Conservation (phyloP, 2,797 vertebrate species). For the Anniella stebbinsi region DNA sequence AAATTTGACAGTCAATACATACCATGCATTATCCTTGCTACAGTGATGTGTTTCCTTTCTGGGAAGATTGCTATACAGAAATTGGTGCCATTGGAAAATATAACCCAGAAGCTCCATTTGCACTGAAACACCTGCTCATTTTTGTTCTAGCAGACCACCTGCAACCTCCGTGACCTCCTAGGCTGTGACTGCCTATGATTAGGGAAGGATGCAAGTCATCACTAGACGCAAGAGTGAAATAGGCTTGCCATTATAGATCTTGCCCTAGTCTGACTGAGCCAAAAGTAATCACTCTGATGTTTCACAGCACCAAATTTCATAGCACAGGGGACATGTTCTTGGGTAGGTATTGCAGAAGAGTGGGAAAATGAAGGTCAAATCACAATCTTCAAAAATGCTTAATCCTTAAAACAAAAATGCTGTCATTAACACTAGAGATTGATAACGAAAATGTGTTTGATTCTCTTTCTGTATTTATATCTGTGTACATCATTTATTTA, state of each 20-base stretch:
- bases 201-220: not conserved
- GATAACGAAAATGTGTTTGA: accelerated
- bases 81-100: constrained; percentile 26
- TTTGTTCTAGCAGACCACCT: not conserved
- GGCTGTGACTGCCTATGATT: constrained; percentile 23
- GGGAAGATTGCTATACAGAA: constrained; percentile 40
- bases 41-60: not conserved
- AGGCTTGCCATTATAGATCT: not conserved
- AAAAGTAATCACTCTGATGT: not conserved
- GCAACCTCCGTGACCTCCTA: not conserved
- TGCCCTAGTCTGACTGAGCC: accelerated
- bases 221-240: not conserved
- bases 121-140: not conserved
- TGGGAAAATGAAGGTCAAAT: not conserved
- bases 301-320: not conserved
- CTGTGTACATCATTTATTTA: not conserved
- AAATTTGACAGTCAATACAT: constrained; percentile 2
- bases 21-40: constrained; percentile 25
- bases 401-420: not conserved
- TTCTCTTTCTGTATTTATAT: not conserved
- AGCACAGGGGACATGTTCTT: not conserved
- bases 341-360: accelerated
- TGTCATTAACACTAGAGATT: not conserved
- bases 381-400: not conserved
- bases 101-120: constrained; percentile 23